A percentile compares a stretch with the other conserved stretches of the same genome.
These are phyloP conservation scores for Mimumesa dahlbomi DNA, from an alignment of 2,888 invertebrate genomes.

Conservation along the genomic window DNA sequence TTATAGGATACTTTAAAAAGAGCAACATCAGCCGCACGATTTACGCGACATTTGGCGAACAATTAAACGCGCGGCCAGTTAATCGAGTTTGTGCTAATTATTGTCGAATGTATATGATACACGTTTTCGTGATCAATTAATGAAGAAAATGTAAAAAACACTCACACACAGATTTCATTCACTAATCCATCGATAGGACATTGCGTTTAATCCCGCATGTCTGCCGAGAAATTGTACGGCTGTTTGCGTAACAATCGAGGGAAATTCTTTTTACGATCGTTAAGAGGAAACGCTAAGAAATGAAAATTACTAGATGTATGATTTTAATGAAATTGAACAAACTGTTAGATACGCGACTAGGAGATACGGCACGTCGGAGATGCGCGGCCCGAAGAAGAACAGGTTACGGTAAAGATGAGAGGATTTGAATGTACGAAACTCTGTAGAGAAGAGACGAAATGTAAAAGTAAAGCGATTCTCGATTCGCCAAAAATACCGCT, in stretches of 20 bases:
- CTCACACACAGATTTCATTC: too few relatives aligned
- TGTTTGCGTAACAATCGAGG: constrained; percentile 3
- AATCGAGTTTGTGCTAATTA: too few relatives aligned
- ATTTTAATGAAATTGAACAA: constrained; percentile 46
- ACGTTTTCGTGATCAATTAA: too few relatives aligned
- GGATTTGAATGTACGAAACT: constrained; percentile 4
- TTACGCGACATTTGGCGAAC: not conserved
- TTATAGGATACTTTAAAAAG: constrained; percentile 43
- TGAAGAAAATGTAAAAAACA: too few relatives aligned
- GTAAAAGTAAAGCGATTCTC: constrained; percentile 47
- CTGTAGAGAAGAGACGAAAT: constrained; percentile 32
- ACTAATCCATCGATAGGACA: not conserved
- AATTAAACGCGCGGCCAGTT: not conserved
- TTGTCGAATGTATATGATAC: too few relatives aligned
- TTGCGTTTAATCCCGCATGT: too few relatives aligned
- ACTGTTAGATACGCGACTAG: constrained; percentile 55
- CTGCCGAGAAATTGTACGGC: constrained; percentile 12
- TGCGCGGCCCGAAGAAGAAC: constrained; percentile 36
- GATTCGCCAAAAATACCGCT: constrained; percentile 59
- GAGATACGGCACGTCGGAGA: constrained; percentile 22
- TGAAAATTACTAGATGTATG: constrained; percentile 3
- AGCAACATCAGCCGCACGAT: constrained; percentile 35
- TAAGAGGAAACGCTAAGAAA: not conserved
- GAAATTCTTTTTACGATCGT: not conserved
- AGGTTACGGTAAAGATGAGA: constrained; percentile 36